These are phyloP conservation scores for Aphidius gifuensis DNA, from an alignment of 1,140 invertebrate species.

Conservation along the genomic window DNA sequence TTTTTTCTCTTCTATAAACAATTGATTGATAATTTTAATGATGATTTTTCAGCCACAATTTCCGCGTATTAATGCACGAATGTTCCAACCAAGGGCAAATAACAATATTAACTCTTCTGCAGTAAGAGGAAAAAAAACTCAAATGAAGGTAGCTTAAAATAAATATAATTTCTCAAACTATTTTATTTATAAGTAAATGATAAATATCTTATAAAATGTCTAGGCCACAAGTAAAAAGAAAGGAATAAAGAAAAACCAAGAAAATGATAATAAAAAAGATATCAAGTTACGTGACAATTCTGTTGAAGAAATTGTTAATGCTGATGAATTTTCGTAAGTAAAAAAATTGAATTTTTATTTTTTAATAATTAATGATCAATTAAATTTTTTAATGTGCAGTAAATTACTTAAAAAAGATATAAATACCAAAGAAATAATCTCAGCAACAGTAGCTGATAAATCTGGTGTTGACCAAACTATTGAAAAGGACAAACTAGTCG, in stretches of 20 bases:
- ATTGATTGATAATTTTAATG: background rate
- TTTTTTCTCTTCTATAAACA: constrained; percentile 20
- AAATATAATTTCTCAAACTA: background rate
- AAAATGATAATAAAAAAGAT: constrained; percentile 44
- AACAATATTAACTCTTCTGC: constrained; percentile 35
- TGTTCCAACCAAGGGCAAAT: constrained; percentile 43
- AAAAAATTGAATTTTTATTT: too few relatives aligned
- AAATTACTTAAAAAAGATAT: constrained; percentile 36
- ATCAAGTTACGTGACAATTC: constrained; percentile 38
- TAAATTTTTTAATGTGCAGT: constrained; percentile 28
- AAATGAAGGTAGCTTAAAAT: constrained; percentile 46
- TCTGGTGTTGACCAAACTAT: constrained; percentile 37
- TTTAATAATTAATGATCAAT: constrained; percentile 11
- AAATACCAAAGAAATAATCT: constrained; percentile 36
- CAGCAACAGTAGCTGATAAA: constrained; percentile 40
- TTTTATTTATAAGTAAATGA: too few relatives aligned
- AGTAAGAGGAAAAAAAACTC: constrained; percentile 49
- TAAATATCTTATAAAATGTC: constrained; percentile 3
- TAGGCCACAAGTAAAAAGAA: constrained; percentile 50
- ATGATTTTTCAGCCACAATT: constrained; percentile 49
- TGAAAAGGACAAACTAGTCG: constrained; percentile 44
- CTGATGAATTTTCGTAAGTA: constrained; percentile 42
- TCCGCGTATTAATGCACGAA: constrained; percentile 40
- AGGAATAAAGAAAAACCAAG: constrained; percentile 46
- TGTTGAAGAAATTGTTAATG: constrained; percentile 37